Percentiles rank a stretch among this genome's conserved stretches.
Evolutionary conservation across 2,797 vertebrate species (phyloP).

Genomic region (Hippoglossus hippoglossus): DNA sequence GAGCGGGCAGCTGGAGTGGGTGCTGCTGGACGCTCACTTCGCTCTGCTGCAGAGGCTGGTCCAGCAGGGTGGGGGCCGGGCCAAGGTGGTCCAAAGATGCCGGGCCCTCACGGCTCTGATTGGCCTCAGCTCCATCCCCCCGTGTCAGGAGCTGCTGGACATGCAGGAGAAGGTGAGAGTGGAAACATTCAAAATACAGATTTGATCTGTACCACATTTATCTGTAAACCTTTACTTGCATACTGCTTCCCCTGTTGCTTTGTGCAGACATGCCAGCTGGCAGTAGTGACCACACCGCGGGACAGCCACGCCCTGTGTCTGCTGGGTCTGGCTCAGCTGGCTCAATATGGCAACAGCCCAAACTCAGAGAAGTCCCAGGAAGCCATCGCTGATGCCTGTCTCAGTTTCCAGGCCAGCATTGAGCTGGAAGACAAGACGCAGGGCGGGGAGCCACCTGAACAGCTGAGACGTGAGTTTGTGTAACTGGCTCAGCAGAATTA

Average conservation of each 20-base stretch:
- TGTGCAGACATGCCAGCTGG: conserved; percentile 75
- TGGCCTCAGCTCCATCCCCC: conserved; percentile 64
- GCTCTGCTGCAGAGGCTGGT: conserved; percentile 78
- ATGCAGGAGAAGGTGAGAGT: conserved; percentile 72
- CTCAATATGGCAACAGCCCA: conserved; percentile 72
- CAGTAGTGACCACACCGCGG: conserved; percentile 64
- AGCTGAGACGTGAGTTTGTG: conserved; percentile 73
- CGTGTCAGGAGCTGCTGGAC: conserved; percentile 69
- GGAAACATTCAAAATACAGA: background rate
- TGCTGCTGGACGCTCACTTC: conserved; percentile 78
- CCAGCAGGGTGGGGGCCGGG: conserved; percentile 55
- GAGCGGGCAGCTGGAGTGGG: conserved; percentile 81
- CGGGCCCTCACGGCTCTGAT: conserved; percentile 63
- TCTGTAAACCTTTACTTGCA: background rate
- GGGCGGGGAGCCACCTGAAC: conserved; percentile 64
- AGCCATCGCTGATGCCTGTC: conserved; percentile 61
- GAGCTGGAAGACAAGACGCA: conserved; percentile 69
- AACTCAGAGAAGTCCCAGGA: conserved; percentile 48
- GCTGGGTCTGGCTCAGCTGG: conserved; percentile 77
- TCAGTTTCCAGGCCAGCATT: conserved; percentile 82
- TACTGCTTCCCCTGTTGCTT: background rate
- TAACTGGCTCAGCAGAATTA: background rate
- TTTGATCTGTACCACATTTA: no score
- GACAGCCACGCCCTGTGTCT: conserved; percentile 73
- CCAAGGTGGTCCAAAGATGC: conserved; percentile 70